phyloP scores from a whole-genome alignment of 2,113 vertebrate species.

The Psephotus haematonotus region DNA sequence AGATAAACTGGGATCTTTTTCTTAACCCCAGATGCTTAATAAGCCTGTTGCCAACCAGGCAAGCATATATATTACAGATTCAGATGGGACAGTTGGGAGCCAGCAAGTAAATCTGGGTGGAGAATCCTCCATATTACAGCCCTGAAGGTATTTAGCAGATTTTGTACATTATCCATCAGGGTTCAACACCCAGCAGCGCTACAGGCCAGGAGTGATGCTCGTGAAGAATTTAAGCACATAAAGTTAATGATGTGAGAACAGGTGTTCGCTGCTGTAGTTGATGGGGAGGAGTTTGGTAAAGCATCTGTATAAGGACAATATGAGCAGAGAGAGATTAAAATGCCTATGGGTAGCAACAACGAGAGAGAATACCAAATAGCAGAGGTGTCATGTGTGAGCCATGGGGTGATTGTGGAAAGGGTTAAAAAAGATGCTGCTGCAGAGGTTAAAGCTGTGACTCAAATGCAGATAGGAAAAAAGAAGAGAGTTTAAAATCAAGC shows the following conservation, averaged over 20 bases:
- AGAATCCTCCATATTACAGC: background rate
- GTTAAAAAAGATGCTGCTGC: background rate
- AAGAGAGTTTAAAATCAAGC: background rate
- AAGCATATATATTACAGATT: background rate
- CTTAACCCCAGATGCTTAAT: background rate
- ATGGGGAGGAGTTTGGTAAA: conserved; percentile 10
- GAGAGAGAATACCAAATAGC: background rate
- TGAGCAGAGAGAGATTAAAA: background rate
- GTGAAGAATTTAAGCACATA: conserved; percentile 30
- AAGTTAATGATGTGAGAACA: conserved; percentile 56
- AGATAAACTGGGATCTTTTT: background rate
- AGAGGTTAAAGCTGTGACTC: background rate
- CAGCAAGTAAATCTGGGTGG: background rate
- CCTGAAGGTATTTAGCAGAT: background rate
- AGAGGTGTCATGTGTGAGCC: background rate
- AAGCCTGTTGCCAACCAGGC: background rate
- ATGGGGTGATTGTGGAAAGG: background rate
- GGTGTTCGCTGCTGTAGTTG: conserved; percentile 23
- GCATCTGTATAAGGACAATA: background rate
- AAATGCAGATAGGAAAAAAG: background rate
- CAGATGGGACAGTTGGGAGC: background rate
- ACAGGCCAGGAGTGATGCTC: background rate
- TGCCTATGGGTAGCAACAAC: background rate
- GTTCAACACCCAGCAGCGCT: background rate
- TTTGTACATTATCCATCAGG: background rate